Evolutionary conservation across 2,888 invertebrate genomes (phyloP).

Genomic region (Andrena flavipes): DNA sequence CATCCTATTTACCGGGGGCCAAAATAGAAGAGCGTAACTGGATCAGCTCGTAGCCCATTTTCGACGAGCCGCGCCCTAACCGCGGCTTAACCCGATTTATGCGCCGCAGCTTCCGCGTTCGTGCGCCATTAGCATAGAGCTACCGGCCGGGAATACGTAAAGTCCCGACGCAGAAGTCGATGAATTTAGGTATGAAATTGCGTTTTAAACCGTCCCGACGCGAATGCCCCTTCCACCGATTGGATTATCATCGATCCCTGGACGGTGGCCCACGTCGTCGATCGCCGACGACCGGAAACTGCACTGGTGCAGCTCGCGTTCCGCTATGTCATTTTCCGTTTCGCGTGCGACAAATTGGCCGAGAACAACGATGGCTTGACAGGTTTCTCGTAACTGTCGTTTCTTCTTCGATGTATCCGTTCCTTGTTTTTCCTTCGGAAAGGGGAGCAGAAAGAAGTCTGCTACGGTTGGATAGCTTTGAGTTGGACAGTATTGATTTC

Average conservation of each 20-base stretch:
- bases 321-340: constrained; percentile 43
- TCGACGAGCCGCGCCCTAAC: constrained; percentile 53
- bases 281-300: constrained; percentile 34
- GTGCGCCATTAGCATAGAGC: constrained; percentile 68
- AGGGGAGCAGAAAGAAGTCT: not conserved
- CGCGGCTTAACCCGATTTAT: constrained; percentile 71
- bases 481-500: not conserved
- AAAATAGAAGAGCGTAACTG: constrained; percentile 50
- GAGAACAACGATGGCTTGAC: constrained; percentile 8
- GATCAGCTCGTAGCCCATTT: constrained; percentile 57
- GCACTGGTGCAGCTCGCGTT: not conserved
- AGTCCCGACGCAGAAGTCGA: constrained; percentile 68
- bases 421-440: not conserved
- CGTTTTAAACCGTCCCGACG: constrained; percentile 64
- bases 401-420: not conserved
- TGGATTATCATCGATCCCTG: constrained; percentile 66
- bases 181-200: constrained; percentile 69
- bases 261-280: not conserved
- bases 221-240: constrained; percentile 40
- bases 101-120: constrained; percentile 64
- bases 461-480: not conserved
- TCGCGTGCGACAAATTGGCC: constrained; percentile 45
- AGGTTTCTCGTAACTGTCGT: not conserved
- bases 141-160: constrained; percentile 66
- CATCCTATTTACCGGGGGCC: constrained; percentile 39